A percentile compares a stretch with the other conserved stretches of the same genome.
Conservation (phyloP, 1,140 invertebrate genomes). For the Andrena cerasifolii region DNA sequence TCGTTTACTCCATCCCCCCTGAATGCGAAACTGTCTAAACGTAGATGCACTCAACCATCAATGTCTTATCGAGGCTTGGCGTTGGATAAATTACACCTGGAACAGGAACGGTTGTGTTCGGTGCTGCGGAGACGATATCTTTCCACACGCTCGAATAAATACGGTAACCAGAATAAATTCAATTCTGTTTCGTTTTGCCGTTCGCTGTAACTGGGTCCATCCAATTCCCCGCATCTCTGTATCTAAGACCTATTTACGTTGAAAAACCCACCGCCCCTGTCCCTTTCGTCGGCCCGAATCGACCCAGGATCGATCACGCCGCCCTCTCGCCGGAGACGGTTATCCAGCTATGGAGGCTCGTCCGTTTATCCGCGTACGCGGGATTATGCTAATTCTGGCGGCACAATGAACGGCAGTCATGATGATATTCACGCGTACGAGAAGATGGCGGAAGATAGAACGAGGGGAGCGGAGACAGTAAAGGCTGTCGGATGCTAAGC, state of each 20-base stretch:
- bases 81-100: slow-evolving; percentile 24
- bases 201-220: slow-evolving; percentile 18
- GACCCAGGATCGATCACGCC: slow-evolving; percentile 10
- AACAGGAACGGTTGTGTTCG: background rate
- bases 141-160: slow-evolving; percentile 39
- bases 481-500: background rate
- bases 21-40: background rate
- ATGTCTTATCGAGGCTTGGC: background rate
- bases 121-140: slow-evolving; percentile 12
- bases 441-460: slow-evolving; percentile 8
- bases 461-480: too few relatives aligned
- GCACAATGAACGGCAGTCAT: slow-evolving; percentile 24
- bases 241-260: slow-evolving; percentile 31
- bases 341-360: background rate
- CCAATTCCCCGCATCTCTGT: slow-evolving; percentile 35
- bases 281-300: background rate
- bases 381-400: slow-evolving; percentile 62
- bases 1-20: background rate
- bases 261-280: background rate
- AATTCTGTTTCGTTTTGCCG: slow-evolving; percentile 24
- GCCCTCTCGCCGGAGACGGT: background rate
- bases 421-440: slow-evolving; percentile 3
- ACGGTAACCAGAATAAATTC: slow-evolving; percentile 40
- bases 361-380: slow-evolving; percentile 15
- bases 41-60: background rate